Evolutionary conservation across 2,113 vertebrate genomes (phyloP).

Genomic region (Misgurnus anguillicaudatus): DNA sequence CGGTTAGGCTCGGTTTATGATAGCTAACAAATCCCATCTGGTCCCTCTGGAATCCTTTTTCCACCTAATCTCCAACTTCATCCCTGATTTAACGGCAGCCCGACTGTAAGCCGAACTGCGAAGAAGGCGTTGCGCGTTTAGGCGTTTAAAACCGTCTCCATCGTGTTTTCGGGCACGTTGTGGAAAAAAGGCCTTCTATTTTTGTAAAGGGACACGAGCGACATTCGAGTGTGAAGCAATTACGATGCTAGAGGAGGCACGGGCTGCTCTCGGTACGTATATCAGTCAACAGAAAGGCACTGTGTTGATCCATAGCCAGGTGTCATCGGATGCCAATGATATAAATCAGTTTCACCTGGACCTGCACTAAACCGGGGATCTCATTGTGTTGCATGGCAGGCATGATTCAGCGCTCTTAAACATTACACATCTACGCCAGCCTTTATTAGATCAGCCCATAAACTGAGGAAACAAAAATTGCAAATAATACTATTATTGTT

Average conservation of each 20-base stretch:
- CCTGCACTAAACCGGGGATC: background rate
- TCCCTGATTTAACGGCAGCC: background rate
- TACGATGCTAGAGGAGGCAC: conserved; percentile 18
- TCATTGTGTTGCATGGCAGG: conserved; percentile 4
- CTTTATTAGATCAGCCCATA: no score
- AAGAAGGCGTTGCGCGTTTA: background rate
- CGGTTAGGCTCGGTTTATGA: conserved; percentile 3
- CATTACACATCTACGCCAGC: no score
- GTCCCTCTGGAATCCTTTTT: background rate
- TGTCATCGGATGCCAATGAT: background rate
- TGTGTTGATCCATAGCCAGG: conserved; percentile 9
- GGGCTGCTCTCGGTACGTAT: conserved; percentile 10
- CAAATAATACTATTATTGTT: no score
- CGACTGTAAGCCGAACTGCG: background rate
- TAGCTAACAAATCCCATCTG: conserved; percentile 3
- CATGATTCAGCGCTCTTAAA: background rate
- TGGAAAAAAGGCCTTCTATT: background rate
- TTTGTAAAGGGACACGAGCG: conserved; percentile 16
- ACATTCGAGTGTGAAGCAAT: conserved; percentile 8
- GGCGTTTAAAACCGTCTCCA: background rate
- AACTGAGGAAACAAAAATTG: no score
- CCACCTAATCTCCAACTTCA: background rate
- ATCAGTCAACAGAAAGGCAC: conserved; percentile 39
- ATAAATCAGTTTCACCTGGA: conserved; percentile 19
- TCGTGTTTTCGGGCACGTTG: background rate